phyloP scores from a whole-genome alignment of 2,113 vertebrate genomes.

The Labeo catla region DNA sequence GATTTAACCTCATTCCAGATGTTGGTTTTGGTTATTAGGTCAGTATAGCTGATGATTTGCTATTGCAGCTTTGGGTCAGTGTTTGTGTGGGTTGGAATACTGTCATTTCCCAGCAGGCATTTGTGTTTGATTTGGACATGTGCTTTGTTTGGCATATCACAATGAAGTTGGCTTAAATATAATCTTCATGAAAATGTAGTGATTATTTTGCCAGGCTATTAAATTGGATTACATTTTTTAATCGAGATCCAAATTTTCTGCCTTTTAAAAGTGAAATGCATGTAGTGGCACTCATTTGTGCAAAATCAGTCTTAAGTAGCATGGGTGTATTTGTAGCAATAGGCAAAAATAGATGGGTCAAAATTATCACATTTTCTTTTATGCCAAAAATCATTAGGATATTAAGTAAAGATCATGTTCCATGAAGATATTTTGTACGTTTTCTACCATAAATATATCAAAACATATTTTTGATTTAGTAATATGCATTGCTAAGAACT shows the following conservation, averaged over 20 bases:
- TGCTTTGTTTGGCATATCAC: background rate
- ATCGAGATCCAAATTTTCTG: conserved; percentile 19
- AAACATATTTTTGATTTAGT: too few relatives aligned
- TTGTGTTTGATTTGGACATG: background rate
- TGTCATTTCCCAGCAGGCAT: background rate
- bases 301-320: too few relatives aligned
- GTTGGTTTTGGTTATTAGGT: conserved; percentile 14
- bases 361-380: too few relatives aligned
- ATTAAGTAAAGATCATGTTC: too few relatives aligned
- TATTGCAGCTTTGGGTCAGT: background rate
- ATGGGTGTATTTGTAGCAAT: too few relatives aligned
- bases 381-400: too few relatives aligned
- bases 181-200: conserved; percentile 50
- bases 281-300: background rate
- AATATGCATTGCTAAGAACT: too few relatives aligned
- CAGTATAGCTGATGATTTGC: conserved; percentile 5
- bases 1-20: conserved; percentile 33
- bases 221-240: conserved; percentile 49
- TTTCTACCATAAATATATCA: too few relatives aligned
- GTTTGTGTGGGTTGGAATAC: background rate
- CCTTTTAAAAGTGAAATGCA: conserved; percentile 38
- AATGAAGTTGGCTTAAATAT: background rate
- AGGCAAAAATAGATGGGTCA: too few relatives aligned
- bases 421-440: too few relatives aligned
- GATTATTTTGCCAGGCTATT: conserved; percentile 43